Evolutionary conservation across 2,888 invertebrate genomes (phyloP).

Genomic region (Caprella mutica): DNA sequence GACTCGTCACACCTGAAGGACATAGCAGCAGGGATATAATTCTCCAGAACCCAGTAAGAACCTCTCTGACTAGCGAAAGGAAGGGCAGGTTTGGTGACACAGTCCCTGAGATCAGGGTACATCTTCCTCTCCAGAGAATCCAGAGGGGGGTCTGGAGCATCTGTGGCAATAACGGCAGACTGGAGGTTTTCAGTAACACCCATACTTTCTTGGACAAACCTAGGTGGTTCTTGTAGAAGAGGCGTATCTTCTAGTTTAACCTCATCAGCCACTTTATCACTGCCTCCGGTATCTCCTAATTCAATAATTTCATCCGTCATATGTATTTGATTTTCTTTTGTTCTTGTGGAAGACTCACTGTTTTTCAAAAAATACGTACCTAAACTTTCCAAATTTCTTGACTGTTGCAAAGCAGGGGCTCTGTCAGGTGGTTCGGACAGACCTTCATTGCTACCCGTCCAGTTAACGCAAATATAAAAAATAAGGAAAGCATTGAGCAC

Average conservation of each 20-base stretch:
- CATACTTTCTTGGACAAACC: slow-evolving; percentile 27
- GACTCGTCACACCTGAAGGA: slow-evolving; percentile 62
- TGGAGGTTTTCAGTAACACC: slow-evolving; percentile 25
- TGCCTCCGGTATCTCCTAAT: background rate
- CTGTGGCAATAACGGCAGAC: slow-evolving; percentile 15
- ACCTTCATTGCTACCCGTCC: no score
- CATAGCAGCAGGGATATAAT: slow-evolving; percentile 57
- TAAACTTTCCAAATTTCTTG: no score
- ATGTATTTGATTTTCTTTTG: no score
- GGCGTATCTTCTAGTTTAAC: background rate
- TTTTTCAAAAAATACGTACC: no score
- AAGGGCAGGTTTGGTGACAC: slow-evolving; percentile 11
- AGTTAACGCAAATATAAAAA: no score
- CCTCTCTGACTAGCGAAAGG: slow-evolving; percentile 51
- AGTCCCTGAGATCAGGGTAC: slow-evolving; percentile 24
- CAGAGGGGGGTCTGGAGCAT: slow-evolving; percentile 26
- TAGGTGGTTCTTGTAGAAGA: slow-evolving; percentile 24
- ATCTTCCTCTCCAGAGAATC: slow-evolving; percentile 26
- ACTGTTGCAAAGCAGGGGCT: no score
- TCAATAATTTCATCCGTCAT: no score
- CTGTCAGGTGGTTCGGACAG: no score
- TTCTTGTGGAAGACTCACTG: no score
- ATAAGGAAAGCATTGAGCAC: no score
- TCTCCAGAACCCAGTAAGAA: slow-evolving; percentile 74
- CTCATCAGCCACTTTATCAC: background rate